Conservation (phyloP, 2,888 invertebrate genomes). For the Malthinus seriepunctatus region DNA sequence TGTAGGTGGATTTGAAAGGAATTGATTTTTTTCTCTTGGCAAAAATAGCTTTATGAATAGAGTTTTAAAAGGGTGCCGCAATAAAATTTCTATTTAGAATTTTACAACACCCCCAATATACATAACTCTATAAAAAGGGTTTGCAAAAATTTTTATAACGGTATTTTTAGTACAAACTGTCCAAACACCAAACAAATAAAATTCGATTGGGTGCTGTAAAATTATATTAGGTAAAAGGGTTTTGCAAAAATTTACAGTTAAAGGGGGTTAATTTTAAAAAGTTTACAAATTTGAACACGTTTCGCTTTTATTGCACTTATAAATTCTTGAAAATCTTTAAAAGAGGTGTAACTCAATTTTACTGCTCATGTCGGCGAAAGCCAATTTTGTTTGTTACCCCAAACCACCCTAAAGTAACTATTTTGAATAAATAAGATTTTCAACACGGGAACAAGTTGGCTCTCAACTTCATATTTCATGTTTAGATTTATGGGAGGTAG, state of each 20-base stretch:
- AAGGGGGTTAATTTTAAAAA: too few relatives aligned
- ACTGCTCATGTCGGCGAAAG: slow-evolving; percentile 24
- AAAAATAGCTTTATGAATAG: not conserved
- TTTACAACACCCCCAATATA: not conserved
- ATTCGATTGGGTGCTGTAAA: too few relatives aligned
- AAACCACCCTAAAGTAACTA: not conserved
- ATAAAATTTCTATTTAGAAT: slow-evolving; percentile 5
- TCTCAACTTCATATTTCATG: slow-evolving; percentile 15
- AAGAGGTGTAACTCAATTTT: slow-evolving; percentile 32
- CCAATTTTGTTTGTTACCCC: slow-evolving; percentile 25
- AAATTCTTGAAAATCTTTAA: too few relatives aligned
- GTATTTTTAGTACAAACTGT: not conserved
- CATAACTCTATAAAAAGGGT: not conserved
- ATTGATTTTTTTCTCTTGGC: not conserved
- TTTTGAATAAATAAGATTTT: slow-evolving; percentile 28
- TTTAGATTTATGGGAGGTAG: slow-evolving; percentile 13
- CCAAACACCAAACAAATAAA: too few relatives aligned
- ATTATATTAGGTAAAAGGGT: too few relatives aligned
- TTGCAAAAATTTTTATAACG: slow-evolving; percentile 2
- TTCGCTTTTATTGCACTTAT: too few relatives aligned
- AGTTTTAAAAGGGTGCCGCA: not conserved
- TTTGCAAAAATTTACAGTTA: too few relatives aligned
- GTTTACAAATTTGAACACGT: too few relatives aligned
- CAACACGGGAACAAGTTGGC: slow-evolving; percentile 23
- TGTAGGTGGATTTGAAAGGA: too few relatives aligned